phyloP scores from a whole-genome alignment of 2,797 vertebrate genomes.

The Enoplosus armatus region DNA sequence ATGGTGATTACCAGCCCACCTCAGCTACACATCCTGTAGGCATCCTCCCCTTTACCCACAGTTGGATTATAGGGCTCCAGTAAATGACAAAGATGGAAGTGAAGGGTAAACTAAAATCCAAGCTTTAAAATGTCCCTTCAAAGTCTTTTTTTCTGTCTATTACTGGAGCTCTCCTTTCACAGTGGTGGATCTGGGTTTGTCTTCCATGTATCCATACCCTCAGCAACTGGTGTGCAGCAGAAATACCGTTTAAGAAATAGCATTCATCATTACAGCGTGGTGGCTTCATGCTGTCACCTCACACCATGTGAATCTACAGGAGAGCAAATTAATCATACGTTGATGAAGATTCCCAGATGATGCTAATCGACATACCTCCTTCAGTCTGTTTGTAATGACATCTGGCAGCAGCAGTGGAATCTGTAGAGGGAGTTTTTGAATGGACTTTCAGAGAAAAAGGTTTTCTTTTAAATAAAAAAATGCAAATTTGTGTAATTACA shows the following conservation, averaged over 20 bases:
- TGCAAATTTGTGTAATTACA: background rate
- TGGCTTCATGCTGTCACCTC: constrained; percentile 20
- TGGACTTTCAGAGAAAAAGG: background rate
- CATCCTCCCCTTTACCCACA: background rate
- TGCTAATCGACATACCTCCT: background rate
- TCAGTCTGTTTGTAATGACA: constrained; percentile 19
- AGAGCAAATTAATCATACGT: constrained; percentile 13
- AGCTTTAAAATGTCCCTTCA: background rate
- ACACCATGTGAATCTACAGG: background rate
- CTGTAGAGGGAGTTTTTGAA: background rate
- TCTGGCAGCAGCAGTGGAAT: background rate
- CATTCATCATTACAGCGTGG: constrained; percentile 6
- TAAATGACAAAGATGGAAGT: background rate
- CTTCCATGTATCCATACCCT: background rate
- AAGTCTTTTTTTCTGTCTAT: background rate
- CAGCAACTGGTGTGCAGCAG: background rate
- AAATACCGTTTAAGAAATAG: constrained; percentile 29
- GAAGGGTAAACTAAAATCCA: background rate
- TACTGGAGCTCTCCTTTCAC: background rate
- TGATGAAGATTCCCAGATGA: background rate
- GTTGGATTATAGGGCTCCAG: background rate
- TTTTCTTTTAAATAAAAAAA: background rate
- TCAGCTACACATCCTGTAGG: background rate
- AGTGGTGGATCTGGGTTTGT: background rate
- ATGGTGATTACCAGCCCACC: background rate